Base-by-base conservation (phyloP, 2,888 invertebrate species). In the Cremastinae sp. region DNA sequence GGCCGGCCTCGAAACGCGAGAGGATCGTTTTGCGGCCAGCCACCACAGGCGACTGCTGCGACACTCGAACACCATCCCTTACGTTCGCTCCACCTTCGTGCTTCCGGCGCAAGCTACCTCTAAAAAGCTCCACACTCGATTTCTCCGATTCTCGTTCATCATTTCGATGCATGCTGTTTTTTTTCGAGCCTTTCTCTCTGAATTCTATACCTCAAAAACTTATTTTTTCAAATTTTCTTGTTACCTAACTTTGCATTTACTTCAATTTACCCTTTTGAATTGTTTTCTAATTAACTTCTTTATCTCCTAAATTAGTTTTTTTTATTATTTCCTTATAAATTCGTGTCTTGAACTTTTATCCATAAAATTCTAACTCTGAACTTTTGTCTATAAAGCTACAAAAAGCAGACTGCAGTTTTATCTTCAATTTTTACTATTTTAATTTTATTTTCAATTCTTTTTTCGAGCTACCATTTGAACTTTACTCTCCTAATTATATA, bases 21-120 rank as follows among this genome's bases (percentile, higher is more conserved):
- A 79, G 76, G 80, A 83, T 77, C 81, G 83, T 83, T 84, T 80
- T 82, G 84, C 74, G 86, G 83, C 77, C 68, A 75, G 73, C 77
- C 82, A 84, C 87, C 82, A 84, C 87, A 86, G 85, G 86, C 88
- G 84, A 86, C 88, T 87, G 86, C 86, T 87, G 86, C 84, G 82
- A 86, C 84, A 86, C 82, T 83, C 81, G 83, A 72, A 78, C 78
- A 65, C 69, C 70, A 36, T 66, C 74, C 69, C 45, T 71, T 53
- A 68, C 78, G 71, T 66, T 68, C 64, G 51, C 49, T 34, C 28
- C 59, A 78, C 78, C 76, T 80, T 82, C 75, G 34, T 65, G 75
- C 78, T 70, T 78, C 71, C 56, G 64, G 61, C 66, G 66, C 69
- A 38, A 58, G 53, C 49, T 65, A 59, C 16, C 41, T 53, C 47